Base-by-base conservation (phyloP, 2,888 invertebrate genomes). In the Calliopum simillimum region DNA sequence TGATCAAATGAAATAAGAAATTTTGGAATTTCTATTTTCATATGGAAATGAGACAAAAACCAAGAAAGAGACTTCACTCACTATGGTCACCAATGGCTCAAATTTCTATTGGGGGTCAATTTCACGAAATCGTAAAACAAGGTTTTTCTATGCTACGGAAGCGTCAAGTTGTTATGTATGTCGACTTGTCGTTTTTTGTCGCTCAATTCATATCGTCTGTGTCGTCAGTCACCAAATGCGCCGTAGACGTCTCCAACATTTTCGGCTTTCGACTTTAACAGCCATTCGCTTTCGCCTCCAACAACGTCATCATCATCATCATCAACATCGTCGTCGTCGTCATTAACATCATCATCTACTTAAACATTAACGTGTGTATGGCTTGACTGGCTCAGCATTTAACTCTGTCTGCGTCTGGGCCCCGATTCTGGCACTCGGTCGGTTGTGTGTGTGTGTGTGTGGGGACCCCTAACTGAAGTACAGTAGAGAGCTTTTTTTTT, bases 161-260 rank as follows among this genome's bases (percentile, higher is more conserved):
- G 74, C 74, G 74, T 77, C 75, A 76, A 76, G 75, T 76, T 74
- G 73, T 74, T 76, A 67, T 76, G 75, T 76, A 69, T 75, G 74
- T 67, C 69, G 68, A 74, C 74, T 76, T 67, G 71, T 71, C 71
- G 72, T 72, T 71, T n/a, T 70, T 72, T 77, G 73, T 76, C 75
- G 72, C 74, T 73, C 33, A 63, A 41, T 33, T 33, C 33, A 33
- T 33, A 43, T 33, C 33, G 33, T 33, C n/a, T 49, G 55, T 53
- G 13, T n/a, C 33, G 43, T 47, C 16, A n/a, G 51, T 51, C 51
- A 21, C 21, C 51, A 51, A n/a, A 33, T 33, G 33, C 33, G 8
- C 33, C 44, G 61, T 61, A 43, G 61, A 44, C 61, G 23, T 61
- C 61, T 43, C 21, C 61, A 19, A 21, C 49, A 16, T 47, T 12